Conservation (phyloP, 2,797 vertebrate species). For the Microctenopoma lineatum region DNA sequence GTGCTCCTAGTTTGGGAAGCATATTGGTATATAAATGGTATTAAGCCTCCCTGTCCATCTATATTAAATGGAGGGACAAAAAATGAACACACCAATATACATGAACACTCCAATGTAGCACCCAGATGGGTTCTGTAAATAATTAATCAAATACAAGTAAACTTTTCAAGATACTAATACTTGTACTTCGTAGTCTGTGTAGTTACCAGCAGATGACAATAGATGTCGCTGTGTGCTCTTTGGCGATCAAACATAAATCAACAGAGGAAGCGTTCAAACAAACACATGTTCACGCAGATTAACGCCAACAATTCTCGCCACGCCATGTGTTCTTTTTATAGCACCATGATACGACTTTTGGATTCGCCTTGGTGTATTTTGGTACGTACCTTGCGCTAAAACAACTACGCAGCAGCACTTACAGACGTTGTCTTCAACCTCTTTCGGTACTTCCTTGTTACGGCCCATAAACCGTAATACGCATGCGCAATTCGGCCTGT, state of each 20-base stretch:
- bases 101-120: too few relatives aligned
- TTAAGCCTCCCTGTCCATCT: too few relatives aligned
- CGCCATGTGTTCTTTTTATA: neutral
- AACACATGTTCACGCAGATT: neutral
- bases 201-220: neutral
- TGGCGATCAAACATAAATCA: neutral
- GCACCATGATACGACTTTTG: fast-evolving
- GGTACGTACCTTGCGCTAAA: constrained; percentile 41
- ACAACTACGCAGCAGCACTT: neutral
- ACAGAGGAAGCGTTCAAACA: neutral
- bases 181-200: neutral
- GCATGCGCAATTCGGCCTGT: constrained; percentile 4
- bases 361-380: fast-evolving
- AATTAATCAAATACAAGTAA: too few relatives aligned
- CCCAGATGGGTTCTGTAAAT: too few relatives aligned
- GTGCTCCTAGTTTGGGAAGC: too few relatives aligned
- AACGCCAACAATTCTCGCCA: neutral
- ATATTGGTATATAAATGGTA: too few relatives aligned
- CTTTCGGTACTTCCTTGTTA: constrained; percentile 49
- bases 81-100: too few relatives aligned
- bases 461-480: neutral
- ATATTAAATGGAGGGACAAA: too few relatives aligned
- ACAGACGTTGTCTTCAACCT: neutral
- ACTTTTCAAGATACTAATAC: neutral
- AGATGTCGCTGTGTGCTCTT: constrained; percentile 45